These are phyloP conservation scores for Nomada ferruginata DNA, from an alignment of 2,888 invertebrate genomes.

Conservation along the genomic window DNA sequence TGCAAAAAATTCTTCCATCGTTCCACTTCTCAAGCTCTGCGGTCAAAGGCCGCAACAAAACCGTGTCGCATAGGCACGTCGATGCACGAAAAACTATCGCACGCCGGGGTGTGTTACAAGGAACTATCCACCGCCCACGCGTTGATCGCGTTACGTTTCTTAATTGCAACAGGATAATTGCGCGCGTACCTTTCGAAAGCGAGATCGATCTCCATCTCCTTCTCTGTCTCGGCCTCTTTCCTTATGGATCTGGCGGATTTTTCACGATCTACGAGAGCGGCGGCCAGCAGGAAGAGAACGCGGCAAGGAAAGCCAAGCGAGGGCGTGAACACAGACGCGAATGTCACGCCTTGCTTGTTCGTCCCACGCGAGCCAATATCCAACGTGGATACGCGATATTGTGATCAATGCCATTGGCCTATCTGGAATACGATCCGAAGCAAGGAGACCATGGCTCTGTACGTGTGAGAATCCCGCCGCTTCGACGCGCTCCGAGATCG, in stretches of 20 bases:
- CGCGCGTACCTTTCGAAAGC: constrained; percentile 40
- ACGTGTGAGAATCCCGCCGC: constrained; percentile 67
- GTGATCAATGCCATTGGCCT: constrained; percentile 69
- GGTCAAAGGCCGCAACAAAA: neutral
- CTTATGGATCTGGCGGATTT: constrained; percentile 28
- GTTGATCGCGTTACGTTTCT: constrained; percentile 27
- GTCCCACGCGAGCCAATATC: constrained; percentile 70
- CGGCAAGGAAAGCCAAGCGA: constrained; percentile 42
- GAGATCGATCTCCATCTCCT: neutral
- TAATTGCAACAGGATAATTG: constrained; percentile 44
- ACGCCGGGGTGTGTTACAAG: neutral
- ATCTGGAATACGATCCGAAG: constrained; percentile 72
- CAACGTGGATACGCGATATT: constrained; percentile 69
- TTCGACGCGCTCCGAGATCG: constrained; percentile 61
- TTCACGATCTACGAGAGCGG: neutral
- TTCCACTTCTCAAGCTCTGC: neutral
- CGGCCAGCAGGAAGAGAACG: constrained; percentile 30
- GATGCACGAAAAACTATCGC: neutral
- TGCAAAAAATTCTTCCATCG: neutral
- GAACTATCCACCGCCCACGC: constrained; percentile 16
- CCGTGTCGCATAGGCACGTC: neutral
- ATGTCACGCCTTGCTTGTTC: constrained; percentile 66
- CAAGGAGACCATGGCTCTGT: constrained; percentile 24
- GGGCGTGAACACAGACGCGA: constrained; percentile 45
- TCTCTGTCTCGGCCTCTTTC: constrained; percentile 19